Conservation (phyloP, 2,113 vertebrate species). For the Globicephala melas region DNA sequence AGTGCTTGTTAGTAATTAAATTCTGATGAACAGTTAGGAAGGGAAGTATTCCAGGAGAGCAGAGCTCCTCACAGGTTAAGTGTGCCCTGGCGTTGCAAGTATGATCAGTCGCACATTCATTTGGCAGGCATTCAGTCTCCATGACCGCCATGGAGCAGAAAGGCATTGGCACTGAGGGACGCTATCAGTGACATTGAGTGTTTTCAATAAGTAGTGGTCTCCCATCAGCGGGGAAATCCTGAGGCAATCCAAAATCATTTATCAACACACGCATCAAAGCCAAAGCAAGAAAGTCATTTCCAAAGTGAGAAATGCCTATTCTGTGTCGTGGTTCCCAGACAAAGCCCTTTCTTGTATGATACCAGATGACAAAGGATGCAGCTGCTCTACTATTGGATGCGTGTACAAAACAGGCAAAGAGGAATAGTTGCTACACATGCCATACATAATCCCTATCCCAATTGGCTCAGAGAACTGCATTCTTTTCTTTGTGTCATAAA, state of each 20-base stretch:
- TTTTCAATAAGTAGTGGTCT: neutral
- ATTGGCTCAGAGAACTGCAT: neutral
- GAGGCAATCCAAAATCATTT: conserved; percentile 18
- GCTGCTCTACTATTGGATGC: neutral
- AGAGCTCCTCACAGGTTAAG: neutral
- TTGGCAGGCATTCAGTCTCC: neutral
- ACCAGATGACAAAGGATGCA: neutral
- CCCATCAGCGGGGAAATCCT: neutral
- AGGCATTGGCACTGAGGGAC: neutral
- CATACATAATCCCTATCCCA: neutral
- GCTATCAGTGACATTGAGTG: neutral
- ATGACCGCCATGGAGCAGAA: neutral
- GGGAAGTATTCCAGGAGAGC: neutral
- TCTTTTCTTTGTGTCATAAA: conserved; percentile 27
- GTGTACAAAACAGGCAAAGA: neutral
- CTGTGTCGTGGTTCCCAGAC: neutral
- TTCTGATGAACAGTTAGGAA: conserved; percentile 3
- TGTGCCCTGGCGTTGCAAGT: neutral
- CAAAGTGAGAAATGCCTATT: neutral
- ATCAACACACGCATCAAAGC: neutral
- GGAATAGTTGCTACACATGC: neutral
- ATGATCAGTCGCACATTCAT: neutral
- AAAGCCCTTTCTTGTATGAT: neutral
- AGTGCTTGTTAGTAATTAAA: conserved; percentile 30
- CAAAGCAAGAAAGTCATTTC: conserved; percentile 35